Percentiles rank a stretch among this genome's conserved stretches.
These are phyloP conservation scores for Erannis defoliaria DNA, from an alignment of 2,888 invertebrate species.

Conservation along the genomic window DNA sequence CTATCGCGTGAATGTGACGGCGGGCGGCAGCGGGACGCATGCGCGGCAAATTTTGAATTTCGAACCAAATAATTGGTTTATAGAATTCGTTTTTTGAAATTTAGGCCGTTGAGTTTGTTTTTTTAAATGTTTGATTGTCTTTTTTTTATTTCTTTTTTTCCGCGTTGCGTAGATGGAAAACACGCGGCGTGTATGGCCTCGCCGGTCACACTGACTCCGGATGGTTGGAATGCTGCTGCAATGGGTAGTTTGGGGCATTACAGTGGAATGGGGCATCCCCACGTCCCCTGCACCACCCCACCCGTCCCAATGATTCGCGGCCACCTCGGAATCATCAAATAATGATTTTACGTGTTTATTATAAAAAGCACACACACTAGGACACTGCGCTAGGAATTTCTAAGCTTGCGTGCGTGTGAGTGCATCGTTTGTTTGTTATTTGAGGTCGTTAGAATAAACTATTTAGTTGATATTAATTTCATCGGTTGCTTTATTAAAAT, in stretches of 20 bases:
- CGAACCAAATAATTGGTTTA: constrained; percentile 76
- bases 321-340: constrained; percentile 84
- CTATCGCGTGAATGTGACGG: constrained; percentile 84
- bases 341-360: constrained; percentile 84
- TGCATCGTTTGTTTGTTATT: constrained; percentile 54
- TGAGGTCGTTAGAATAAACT: constrained; percentile 69
- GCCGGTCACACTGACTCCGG: constrained; percentile 84
- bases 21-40: constrained; percentile 79
- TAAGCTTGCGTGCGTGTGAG: constrained; percentile 48
- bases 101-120: constrained; percentile 59
- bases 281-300: constrained; percentile 55
- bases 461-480: constrained; percentile 72
- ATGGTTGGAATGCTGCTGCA: constrained; percentile 78
- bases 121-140: constrained; percentile 47
- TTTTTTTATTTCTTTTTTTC: constrained; percentile 60
- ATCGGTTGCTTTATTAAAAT: constrained; percentile 63
- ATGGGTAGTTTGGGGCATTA: constrained; percentile 57
- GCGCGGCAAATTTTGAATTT: constrained; percentile 79
- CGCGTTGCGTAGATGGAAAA: constrained; percentile 84
- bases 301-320: constrained; percentile 76
- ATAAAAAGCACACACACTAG: constrained; percentile 66
- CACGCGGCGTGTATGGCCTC: constrained; percentile 83
- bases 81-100: constrained; percentile 70
- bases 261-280: constrained; percentile 65
- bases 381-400: constrained; percentile 47